Evolutionary conservation across 1,140 invertebrate species (phyloP).

Genomic region (Scaptomyza montana): DNA sequence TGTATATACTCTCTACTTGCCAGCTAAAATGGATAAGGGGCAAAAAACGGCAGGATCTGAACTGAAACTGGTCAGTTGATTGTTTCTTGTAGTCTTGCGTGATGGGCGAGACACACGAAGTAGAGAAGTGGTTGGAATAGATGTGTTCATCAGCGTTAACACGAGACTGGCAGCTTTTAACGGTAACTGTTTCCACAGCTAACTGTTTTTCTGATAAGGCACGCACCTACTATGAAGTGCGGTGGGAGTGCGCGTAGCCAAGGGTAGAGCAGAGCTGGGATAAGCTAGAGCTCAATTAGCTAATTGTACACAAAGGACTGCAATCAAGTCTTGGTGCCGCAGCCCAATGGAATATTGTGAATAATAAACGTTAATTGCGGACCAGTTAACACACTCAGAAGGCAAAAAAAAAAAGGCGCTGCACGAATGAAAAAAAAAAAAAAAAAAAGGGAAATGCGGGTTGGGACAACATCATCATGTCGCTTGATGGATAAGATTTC

Average conservation of each 20-base stretch:
- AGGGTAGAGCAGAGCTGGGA: constrained; percentile 7
- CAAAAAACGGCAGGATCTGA: constrained; percentile 11
- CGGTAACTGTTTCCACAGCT: constrained; percentile 27
- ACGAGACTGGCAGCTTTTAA: constrained; percentile 50
- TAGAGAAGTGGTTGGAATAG: constrained; percentile 4
- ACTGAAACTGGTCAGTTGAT: constrained; percentile 37
- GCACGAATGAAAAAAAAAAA: not conserved
- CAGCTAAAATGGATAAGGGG: constrained; percentile 2
- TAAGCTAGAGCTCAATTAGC: constrained; percentile 75
- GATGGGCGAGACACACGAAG: constrained; percentile 21
- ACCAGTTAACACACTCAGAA: constrained; percentile 50
- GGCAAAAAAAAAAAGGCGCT: constrained; percentile 7
- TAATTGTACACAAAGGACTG: constrained; percentile 74
- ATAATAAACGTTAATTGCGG: constrained; percentile 66
- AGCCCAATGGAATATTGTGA: constrained; percentile 38
- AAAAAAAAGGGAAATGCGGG: constrained; percentile 31
- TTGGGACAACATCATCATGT: constrained; percentile 51
- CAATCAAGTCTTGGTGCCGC: constrained; percentile 31
- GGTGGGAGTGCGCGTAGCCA: not conserved
- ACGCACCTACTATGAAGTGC: constrained; percentile 28
- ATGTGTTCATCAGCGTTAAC: constrained; percentile 54
- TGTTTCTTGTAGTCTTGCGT: constrained; percentile 50
- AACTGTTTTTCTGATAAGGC: constrained; percentile 54
- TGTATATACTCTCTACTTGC: constrained; percentile 16
- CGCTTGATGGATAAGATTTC: constrained; percentile 60